phyloP scores from a whole-genome alignment of 2,888 invertebrate species.

The Amphipyra tragopoginis region DNA sequence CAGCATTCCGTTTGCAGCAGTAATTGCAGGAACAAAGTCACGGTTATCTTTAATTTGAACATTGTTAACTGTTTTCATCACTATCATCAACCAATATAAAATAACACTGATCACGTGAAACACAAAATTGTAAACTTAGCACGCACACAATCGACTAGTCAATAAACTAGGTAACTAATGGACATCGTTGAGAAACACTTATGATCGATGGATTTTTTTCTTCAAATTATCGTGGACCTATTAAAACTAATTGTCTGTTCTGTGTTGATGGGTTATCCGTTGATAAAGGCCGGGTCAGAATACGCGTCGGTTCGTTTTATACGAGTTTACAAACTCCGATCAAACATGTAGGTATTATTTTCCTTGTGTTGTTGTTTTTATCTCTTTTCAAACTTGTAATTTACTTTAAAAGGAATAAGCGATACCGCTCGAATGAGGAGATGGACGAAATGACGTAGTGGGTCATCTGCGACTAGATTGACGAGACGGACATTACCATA shows the following conservation, averaged over 20 bases:
- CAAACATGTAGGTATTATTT: constrained; percentile 48
- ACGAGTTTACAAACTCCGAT: constrained; percentile 40
- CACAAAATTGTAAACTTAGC: constrained; percentile 16
- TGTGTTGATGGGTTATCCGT: constrained; percentile 39
- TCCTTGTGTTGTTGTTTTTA: constrained; percentile 56
- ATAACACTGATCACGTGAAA: constrained; percentile 29
- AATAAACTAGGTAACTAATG: constrained; percentile 25
- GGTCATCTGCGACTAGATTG: constrained; percentile 60
- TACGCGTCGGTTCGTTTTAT: constrained; percentile 50
- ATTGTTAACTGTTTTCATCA: constrained; percentile 55
- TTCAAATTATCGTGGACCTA: constrained; percentile 12
- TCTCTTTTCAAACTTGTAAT: constrained; percentile 41
- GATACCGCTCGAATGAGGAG: constrained; percentile 44
- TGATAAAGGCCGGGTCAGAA: constrained; percentile 41
- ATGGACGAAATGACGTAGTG: constrained; percentile 51
- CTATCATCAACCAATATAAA: constrained; percentile 33
- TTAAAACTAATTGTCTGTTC: constrained; percentile 36
- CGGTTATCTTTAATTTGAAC: constrained; percentile 54
- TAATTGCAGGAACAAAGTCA: constrained; percentile 58
- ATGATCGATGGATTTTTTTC: constrained; percentile 13
- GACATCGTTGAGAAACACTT: constrained; percentile 9
- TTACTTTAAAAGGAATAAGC: constrained; percentile 38
- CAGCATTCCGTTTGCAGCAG: constrained; percentile 59
- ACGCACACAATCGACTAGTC: constrained; percentile 14
- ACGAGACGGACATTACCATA: constrained; percentile 61